Evolutionary conservation across 2,797 vertebrate species (phyloP), one percentile per base, ranked within the genome.

Genomic region (Gobionotothen gibberifrons): DNA sequence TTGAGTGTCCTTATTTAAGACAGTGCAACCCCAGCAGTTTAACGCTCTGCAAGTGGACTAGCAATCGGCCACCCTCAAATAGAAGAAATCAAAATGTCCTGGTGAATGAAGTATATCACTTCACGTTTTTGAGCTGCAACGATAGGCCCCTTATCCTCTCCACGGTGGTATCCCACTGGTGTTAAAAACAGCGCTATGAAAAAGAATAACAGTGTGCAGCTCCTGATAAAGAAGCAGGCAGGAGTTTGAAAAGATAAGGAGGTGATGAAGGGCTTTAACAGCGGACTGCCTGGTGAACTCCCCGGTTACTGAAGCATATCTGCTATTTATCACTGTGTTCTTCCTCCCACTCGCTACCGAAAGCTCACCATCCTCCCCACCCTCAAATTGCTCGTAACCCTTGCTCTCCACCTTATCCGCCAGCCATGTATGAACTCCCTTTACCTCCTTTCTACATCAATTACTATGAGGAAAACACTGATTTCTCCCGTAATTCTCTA

Each of bases 211-310:
- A 43, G 11, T 36, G 44, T 54, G 77, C 29, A 49, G 70, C 49
- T 55, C 62, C 69, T 69, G 65, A 83, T 81, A 63, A 74, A 78
- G 55, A 73, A 52, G 17, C 43, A 43, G n/a, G 21, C 42, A 44
- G 1, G 17, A 75, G 21, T 72, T 32, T 68, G 0, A 76, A 65
- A 36, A 71, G 66, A 79, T 68, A 74, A 71, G 46, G 43, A 47
- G 47, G 19, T 47, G 49, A 71, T 82, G 48, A 66, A 60, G 29
- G 64, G 44, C 78, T 73, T 74, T 19, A 68, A 40, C 40, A 56
- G 40, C 53, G 52, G 32, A 56, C 56, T 71, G n/a, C 36, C 32
- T 62, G n/a, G 26, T 16, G 14, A 82, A 61, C 46, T 69, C 47
- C 47, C 32, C 14, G 13, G 4, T 65, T 71, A 26, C 70, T 56